A percentile compares a stretch with the other conserved stretches of the same genome.
These are phyloP conservation scores for Xenopus laevis DNA, from an alignment of 2,113 vertebrate species.

Conservation along the genomic window DNA sequence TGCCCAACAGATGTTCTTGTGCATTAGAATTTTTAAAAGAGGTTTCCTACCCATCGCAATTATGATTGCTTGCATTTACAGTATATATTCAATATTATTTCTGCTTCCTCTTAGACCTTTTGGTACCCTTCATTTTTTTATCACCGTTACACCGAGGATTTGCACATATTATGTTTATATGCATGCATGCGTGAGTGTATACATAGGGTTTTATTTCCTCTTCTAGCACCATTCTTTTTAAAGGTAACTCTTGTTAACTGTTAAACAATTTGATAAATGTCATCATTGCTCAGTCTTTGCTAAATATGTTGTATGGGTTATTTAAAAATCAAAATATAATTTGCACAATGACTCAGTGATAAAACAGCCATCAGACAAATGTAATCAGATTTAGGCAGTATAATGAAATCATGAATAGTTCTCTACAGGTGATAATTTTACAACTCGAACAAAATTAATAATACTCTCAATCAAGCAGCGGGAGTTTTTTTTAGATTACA, in stretches of 20 bases:
- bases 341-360: constrained; percentile 41
- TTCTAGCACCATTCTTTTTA: background rate
- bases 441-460: constrained; percentile 78
- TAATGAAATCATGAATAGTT: constrained; percentile 63
- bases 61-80: too few relatives aligned
- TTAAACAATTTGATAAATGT: constrained; percentile 4
- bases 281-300: constrained; percentile 5
- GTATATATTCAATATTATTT: too few relatives aligned
- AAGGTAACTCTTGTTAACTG: background rate
- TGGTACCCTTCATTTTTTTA: too few relatives aligned
- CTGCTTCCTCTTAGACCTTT: too few relatives aligned
- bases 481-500: constrained; percentile 69
- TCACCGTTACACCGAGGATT: too few relatives aligned
- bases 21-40: too few relatives aligned
- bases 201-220: too few relatives aligned
- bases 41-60: too few relatives aligned
- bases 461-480: constrained; percentile 73
- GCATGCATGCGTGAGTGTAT: too few relatives aligned
- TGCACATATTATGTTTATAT: too few relatives aligned
- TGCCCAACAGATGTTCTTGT: too few relatives aligned
- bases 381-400: constrained; percentile 42
- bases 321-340: constrained; percentile 43
- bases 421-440: constrained; percentile 78
- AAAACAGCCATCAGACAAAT: constrained; percentile 41
- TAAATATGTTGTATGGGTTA: constrained; percentile 25